Conservation (phyloP, 1,140 invertebrate genomes). For the Drosophila mojavensis region DNA sequence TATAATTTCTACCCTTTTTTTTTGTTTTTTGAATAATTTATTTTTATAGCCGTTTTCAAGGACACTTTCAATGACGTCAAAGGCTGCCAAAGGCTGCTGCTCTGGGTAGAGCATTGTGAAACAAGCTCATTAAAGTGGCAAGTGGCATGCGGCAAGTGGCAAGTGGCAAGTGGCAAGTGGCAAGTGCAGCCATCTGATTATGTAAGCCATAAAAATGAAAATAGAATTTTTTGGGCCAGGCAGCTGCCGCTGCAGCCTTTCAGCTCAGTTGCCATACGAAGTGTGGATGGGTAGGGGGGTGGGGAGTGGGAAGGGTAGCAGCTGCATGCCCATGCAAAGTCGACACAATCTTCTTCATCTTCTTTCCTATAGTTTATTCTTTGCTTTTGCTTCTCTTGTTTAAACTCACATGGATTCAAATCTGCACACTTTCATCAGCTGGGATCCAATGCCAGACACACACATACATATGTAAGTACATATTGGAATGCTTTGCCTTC, state of each 20-base stretch:
- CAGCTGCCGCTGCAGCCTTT: constrained; percentile 34
- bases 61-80: not conserved
- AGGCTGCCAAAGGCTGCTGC: not conserved
- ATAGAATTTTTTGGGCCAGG: constrained; percentile 33
- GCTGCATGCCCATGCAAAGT: constrained; percentile 7
- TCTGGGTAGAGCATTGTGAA: constrained; percentile 51
- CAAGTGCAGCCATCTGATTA: constrained; percentile 69
- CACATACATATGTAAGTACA: too few species aligned
- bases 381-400: not conserved
- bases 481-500: too few species aligned
- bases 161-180: constrained; percentile 35
- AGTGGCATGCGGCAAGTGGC: constrained; percentile 38
- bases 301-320: not conserved
- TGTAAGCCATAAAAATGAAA: constrained; percentile 55
- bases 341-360: not conserved
- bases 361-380: not conserved
- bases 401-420: not conserved
- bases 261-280: constrained; percentile 9
- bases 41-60: constrained; percentile 10
- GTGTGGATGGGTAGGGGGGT: too few species aligned
- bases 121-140: constrained; percentile 75
- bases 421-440: not conserved
- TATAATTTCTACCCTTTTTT: not conserved
- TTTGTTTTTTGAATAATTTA: not conserved
- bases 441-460: too few species aligned